Percentiles rank a stretch among this genome's conserved stretches.
These are phyloP conservation scores for Pristis pectinata DNA, from an alignment of 2,797 vertebrate genomes.

Conservation along the genomic window DNA sequence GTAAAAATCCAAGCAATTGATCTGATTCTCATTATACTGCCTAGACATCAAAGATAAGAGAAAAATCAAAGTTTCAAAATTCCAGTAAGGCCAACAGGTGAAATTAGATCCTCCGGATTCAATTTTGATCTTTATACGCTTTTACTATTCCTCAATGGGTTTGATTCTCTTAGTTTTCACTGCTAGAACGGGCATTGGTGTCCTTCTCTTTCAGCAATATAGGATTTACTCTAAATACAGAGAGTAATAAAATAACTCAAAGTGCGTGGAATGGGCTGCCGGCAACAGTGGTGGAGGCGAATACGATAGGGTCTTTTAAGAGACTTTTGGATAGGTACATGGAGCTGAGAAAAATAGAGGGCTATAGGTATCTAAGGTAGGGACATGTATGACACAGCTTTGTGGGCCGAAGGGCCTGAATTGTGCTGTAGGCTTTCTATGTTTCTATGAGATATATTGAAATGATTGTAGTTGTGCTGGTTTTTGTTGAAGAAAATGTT, in stretches of 20 bases:
- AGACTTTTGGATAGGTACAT: too few relatives aligned
- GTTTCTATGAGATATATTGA: too few relatives aligned
- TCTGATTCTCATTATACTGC: neutral
- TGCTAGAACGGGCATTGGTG: neutral
- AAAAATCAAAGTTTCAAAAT: neutral
- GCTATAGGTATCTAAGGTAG: too few relatives aligned
- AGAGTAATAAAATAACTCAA: neutral
- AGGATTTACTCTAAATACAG: slow-evolving; percentile 1
- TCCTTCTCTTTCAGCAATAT: neutral
- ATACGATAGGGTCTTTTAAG: too few relatives aligned
- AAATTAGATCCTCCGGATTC: neutral
- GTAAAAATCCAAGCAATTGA: neutral
- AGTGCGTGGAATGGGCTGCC: too few relatives aligned
- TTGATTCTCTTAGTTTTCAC: neutral
- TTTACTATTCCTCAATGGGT: neutral
- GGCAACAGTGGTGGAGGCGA: too few relatives aligned
- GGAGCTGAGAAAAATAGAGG: too few relatives aligned
- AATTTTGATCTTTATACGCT: neutral
- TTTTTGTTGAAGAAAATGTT: neutral
- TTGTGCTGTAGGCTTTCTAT: neutral
- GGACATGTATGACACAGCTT: too few relatives aligned
- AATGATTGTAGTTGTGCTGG: slow-evolving; percentile 16
- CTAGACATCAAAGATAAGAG: neutral
- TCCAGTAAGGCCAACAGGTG: neutral
- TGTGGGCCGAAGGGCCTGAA: too few relatives aligned